Base-by-base conservation (phyloP, 2,888 invertebrate genomes). In the Leucophora obtusa region DNA sequence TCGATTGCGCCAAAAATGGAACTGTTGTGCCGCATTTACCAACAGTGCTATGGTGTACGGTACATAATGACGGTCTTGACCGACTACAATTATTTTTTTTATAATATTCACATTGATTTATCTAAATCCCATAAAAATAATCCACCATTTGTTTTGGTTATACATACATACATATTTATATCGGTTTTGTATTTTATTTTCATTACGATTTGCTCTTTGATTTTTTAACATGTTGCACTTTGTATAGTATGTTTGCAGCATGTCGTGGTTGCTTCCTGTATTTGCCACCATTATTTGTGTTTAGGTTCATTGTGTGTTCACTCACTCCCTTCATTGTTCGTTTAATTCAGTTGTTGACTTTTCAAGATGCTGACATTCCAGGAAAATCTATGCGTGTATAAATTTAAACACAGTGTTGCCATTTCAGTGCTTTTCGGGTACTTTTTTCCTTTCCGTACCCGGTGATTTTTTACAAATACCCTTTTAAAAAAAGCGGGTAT, bases 281-380 rank as follows among this genome's bases (percentile, higher is more conserved):
- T 73, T 38, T 56, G 33, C 56, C 56, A 56, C 56, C 24, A 14
- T 33, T 54, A 18, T 17, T 54, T 17, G 11, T 18, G 14, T 38
- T 63, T 43, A 66, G 51, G 72, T 73, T 68, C 68, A 73, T 53
- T 71, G 62, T 65, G 18, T 53, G 38, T 33, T 28, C 10, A 18
- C 38, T 56, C 17, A 14, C 11, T 63, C 15, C 50, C 54, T n/a
- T 68, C 53, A 63, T 63, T 59, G 70, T 59, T 38, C 69, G 56
- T 51, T 63, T 62, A 47, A 28, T 71, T 65, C 10, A 70, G 18
- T 71, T 77, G 70, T 77, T 77, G 76, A 76, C 76, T 70, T 63
- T 63, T 53, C 3, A 51, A 70, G 69, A 56, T 75, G 56, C 54
- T 76, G 69, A 69, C 73, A 59, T 73, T 73, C 56, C 11, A 51